Conservation (phyloP, 2,797 vertebrate species). For the Nyctalus aviator region DNA sequence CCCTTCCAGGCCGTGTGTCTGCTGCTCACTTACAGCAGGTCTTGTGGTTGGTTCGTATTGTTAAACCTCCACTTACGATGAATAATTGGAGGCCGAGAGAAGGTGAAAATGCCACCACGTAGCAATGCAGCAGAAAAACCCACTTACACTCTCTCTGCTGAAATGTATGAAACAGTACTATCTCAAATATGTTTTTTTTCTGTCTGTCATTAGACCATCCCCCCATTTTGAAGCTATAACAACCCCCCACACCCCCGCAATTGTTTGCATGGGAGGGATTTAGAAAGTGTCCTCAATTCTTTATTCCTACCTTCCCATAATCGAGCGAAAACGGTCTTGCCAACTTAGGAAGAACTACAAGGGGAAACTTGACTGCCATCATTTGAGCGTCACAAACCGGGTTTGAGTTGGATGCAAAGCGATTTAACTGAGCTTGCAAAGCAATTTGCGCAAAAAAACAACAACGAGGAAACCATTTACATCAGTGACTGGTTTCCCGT, state of each 20-base stretch:
- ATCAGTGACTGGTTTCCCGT: constrained; percentile 63
- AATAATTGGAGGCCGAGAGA: too few relatives aligned
- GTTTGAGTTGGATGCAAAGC: constrained; percentile 67
- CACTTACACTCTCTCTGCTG: background rate
- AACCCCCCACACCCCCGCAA: background rate
- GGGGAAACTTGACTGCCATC: background rate
- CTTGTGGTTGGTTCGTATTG: too few relatives aligned
- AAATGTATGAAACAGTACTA: background rate
- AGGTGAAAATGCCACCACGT: too few relatives aligned
- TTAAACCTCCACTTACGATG: too few relatives aligned
- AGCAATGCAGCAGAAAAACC: background rate
- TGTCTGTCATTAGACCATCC: background rate
- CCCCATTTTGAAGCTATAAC: background rate
- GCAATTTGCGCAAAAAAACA: constrained; percentile 3
- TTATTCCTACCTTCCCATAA: background rate
- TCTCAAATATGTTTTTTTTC: background rate
- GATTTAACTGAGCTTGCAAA: constrained; percentile 67
- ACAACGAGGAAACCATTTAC: constrained; percentile 39
- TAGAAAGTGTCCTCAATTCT: background rate
- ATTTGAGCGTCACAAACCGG: constrained; percentile 29
- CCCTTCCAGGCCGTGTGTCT: too few relatives aligned
- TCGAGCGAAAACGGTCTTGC: background rate
- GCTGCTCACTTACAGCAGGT: too few relatives aligned
- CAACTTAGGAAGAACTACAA: constrained; percentile 36
- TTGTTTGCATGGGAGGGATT: background rate